phyloP scores from a whole-genome alignment of 2,797 vertebrate genomes.

The Urocyon cinereoargenteus region DNA sequence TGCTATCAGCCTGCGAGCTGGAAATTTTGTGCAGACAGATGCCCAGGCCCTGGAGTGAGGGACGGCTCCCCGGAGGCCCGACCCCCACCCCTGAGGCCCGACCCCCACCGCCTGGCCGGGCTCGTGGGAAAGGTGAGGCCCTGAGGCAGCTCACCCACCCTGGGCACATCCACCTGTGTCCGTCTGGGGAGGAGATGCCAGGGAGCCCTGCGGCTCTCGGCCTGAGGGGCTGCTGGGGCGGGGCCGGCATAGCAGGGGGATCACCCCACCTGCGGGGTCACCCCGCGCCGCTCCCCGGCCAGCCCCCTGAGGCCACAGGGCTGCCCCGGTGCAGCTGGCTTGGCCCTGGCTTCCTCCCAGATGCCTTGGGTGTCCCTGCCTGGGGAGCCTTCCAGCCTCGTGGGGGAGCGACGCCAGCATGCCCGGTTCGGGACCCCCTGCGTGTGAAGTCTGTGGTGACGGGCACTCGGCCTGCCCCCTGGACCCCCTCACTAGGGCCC shows the following conservation, averaged over 20 bases:
- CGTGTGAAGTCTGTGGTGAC: not conserved
- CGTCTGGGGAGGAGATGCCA: not conserved
- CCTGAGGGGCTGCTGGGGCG: not conserved
- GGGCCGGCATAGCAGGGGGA: not conserved
- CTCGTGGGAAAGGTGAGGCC: not conserved
- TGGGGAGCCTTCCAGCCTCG: not conserved
- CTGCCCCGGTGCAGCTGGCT: not conserved
- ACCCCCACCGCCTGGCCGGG: not conserved
- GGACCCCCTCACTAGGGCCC: not conserved
- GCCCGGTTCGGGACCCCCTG: too few species aligned
- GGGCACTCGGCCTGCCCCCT: not conserved
- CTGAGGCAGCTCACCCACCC: not conserved
- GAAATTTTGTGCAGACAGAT: not conserved
- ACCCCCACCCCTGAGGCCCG: not conserved
- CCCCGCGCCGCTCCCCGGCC: too few species aligned
- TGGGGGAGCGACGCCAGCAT: not conserved
- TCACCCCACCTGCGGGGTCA: not conserved
- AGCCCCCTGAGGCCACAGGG: not conserved
- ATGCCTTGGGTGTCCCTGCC: not conserved
- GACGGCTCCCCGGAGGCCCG: accelerated
- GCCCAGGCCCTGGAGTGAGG: not conserved
- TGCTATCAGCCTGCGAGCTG: not conserved
- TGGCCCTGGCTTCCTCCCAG: not conserved
- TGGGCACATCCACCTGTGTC: not conserved
- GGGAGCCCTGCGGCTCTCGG: not conserved